A percentile compares a stretch with the other conserved stretches of the same genome.
These are phyloP conservation scores for Boloria euphrosyne DNA, from an alignment of 2,888 invertebrate species.

Conservation along the genomic window DNA sequence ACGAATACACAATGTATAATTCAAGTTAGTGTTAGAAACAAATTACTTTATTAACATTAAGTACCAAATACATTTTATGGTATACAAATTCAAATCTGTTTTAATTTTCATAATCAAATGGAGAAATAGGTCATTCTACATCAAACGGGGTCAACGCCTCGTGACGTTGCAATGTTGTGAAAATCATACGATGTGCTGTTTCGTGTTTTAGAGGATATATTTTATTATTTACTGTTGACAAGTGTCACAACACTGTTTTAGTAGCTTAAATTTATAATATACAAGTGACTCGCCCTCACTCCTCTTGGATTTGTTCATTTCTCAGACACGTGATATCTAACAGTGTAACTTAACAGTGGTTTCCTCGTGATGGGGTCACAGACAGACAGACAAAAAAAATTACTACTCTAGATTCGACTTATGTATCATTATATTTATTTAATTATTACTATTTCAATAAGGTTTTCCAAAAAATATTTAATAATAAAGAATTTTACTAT, in stretches of 20 bases:
- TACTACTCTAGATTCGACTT: no score
- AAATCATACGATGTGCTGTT: not conserved
- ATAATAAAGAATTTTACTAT: no score
- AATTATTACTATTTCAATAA: no score
- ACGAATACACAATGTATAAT: no score
- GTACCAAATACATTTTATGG: not conserved
- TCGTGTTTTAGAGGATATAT: not conserved
- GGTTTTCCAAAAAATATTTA: no score
- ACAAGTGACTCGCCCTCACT: not conserved
- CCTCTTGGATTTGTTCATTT: no score
- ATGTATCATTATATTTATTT: no score
- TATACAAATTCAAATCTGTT: conserved; percentile 1
- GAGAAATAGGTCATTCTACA: conserved; percentile 18
- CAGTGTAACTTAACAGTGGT: no score
- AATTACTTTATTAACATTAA: not conserved
- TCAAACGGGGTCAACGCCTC: conserved; percentile 17
- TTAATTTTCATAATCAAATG: conserved; percentile 17
- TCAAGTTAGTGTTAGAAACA: no score
- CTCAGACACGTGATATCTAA: no score
- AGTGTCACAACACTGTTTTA: not conserved
- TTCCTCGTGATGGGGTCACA: no score
- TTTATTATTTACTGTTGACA: not conserved
- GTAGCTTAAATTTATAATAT: not conserved
- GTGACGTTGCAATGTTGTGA: conserved; percentile 5
- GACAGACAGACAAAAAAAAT: no score